Conservation (phyloP, 1,140 invertebrate genomes). For the Hormaphis cornu region DNA sequence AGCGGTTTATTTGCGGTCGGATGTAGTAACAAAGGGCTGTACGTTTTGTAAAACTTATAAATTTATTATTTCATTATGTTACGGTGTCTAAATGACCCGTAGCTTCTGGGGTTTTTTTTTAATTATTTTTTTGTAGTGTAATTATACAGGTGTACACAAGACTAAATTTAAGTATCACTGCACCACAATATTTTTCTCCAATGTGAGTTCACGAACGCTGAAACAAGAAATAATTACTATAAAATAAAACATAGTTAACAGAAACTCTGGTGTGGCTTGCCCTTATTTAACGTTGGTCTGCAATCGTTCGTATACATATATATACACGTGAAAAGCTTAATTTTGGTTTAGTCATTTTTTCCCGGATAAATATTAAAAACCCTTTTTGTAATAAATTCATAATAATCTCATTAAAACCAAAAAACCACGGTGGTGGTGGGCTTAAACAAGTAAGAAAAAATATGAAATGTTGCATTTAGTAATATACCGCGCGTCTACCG, state of each 20-base stretch:
- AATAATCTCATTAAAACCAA: conserved; percentile 3
- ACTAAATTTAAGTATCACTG: conserved; percentile 25
- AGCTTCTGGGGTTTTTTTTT: background rate
- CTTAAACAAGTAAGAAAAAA: background rate
- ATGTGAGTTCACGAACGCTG: no score
- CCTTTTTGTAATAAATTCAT: conserved; percentile 17
- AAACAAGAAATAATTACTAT: conserved; percentile 11
- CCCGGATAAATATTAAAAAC: background rate
- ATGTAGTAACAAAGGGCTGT: background rate
- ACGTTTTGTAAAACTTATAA: conserved; percentile 7
- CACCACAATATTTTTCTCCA: background rate
- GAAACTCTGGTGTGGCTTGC: background rate
- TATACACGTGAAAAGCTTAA: conserved; percentile 22
- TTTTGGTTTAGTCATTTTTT: conserved; percentile 14
- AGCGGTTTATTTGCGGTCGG: background rate
- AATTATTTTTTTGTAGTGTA: background rate
- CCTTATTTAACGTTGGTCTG: conserved; percentile 23
- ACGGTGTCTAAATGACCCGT: no score
- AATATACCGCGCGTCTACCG: no score
- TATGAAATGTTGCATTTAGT: background rate
- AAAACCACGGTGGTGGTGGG: background rate
- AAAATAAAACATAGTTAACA: conserved; percentile 32
- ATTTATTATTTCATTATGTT: conserved; percentile 28
- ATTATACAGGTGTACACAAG: conserved; percentile 10
- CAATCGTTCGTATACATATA: conserved; percentile 23